Conservation (phyloP, 2,888 invertebrate genomes). For the Pseudococcus jackbeardsleyi region DNA sequence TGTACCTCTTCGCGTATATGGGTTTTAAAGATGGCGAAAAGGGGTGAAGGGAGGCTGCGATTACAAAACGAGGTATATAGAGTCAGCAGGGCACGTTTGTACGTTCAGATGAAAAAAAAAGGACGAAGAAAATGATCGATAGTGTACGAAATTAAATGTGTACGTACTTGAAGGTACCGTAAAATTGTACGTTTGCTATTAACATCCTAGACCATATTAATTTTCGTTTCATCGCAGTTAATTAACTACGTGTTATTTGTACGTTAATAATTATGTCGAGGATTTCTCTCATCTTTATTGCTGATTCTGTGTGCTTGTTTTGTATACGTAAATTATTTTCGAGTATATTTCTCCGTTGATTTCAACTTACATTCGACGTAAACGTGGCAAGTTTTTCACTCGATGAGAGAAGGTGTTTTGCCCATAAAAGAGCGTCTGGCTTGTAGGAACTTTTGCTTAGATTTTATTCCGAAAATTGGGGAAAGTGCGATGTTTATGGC, state of each 20-base stretch:
- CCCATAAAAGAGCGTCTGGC: background rate
- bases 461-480: background rate
- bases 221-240: slow-evolving; percentile 43
- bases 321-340: too few species aligned
- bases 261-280: background rate
- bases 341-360: background rate
- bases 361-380: background rate
- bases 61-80: background rate
- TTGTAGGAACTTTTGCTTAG: background rate
- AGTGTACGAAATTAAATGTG: background rate
- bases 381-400: background rate
- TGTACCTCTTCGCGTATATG: background rate
- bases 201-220: background rate
- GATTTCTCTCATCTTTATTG: background rate
- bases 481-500: background rate
- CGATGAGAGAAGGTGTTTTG: background rate
- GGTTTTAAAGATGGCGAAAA: background rate
- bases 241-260: slow-evolving; percentile 16
- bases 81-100: background rate
- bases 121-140: background rate
- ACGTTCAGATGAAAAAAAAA: background rate
- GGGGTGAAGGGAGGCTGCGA: background rate
- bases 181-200: background rate
- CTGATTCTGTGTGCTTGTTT: background rate
- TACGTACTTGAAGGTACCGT: background rate